These are phyloP conservation scores for Luperina nickerlii DNA, from an alignment of 2,888 invertebrate genomes.

Conservation along the genomic window DNA sequence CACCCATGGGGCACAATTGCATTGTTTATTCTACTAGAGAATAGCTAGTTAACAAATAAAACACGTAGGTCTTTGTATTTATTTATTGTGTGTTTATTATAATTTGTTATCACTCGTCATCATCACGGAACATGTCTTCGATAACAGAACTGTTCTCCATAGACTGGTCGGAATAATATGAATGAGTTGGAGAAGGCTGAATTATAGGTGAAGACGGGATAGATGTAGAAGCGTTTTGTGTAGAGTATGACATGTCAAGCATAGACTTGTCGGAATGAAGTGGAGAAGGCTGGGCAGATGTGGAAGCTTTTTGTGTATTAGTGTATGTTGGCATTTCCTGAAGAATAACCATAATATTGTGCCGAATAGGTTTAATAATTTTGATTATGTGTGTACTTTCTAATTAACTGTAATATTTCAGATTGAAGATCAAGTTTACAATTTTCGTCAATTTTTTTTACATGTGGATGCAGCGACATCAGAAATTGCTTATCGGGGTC, in stretches of 20 bases:
- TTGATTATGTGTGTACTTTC: conserved; percentile 67
- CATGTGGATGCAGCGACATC: conserved; percentile 64
- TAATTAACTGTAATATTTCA: conserved; percentile 65
- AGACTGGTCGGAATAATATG: conserved; percentile 60
- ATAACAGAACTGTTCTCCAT: neutral
- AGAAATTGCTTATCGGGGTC: conserved; percentile 60
- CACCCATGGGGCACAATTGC: too few species aligned
- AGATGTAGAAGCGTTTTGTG: conserved; percentile 62
- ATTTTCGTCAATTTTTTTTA: conserved; percentile 57
- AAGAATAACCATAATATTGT: conserved; percentile 66
- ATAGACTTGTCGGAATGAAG: neutral
- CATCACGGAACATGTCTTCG: too few species aligned
- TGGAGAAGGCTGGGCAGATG: conserved; percentile 40
- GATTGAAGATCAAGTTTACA: conserved; percentile 15
- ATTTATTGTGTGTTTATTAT: too few species aligned
- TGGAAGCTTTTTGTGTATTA: conserved; percentile 63
- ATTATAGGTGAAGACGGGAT: conserved; percentile 60
- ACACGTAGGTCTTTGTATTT: too few species aligned
- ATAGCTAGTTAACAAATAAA: too few species aligned
- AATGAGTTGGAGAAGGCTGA: conserved; percentile 42
- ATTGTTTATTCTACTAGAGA: too few species aligned
- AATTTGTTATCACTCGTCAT: too few species aligned
- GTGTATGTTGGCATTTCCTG: conserved; percentile 61
- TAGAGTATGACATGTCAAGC: conserved; percentile 65
- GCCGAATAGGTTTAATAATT: conserved; percentile 65